phyloP scores from a whole-genome alignment of 2,888 invertebrate genomes.

The Phymatocera aterrima region DNA sequence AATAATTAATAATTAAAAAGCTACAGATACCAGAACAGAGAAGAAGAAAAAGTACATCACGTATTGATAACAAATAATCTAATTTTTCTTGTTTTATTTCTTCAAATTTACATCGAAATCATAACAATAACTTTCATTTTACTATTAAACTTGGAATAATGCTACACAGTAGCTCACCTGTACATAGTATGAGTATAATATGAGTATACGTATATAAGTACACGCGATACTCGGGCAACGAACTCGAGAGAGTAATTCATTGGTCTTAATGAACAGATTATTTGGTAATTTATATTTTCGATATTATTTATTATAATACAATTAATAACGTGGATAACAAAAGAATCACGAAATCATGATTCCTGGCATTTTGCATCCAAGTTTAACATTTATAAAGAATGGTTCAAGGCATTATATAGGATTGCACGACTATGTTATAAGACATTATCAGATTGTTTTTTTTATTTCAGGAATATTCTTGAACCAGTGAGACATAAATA shows the following conservation, averaged over 20 bases:
- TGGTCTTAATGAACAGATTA: too few species aligned
- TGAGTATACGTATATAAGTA: constrained; percentile 8
- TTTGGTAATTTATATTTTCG: background rate
- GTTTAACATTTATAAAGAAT: background rate
- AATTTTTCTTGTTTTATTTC: background rate
- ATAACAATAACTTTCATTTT: too few species aligned
- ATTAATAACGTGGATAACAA: background rate
- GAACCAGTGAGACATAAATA: background rate
- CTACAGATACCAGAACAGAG: background rate
- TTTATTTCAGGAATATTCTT: background rate
- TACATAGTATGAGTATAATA: constrained; percentile 41
- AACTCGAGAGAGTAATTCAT: background rate
- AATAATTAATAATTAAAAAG: too few species aligned
- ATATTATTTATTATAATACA: background rate
- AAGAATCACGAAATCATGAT: background rate
- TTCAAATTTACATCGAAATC: constrained; percentile 32
- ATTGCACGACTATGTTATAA: background rate
- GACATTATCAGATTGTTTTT: background rate
- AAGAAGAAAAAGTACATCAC: background rate
- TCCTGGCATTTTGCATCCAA: constrained; percentile 3
- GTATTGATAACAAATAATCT: background rate
- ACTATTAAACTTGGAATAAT: constrained; percentile 25
- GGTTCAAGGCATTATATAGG: background rate
- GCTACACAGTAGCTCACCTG: constrained; percentile 58
- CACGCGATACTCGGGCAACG: constrained; percentile 2